A percentile compares a stretch with the other conserved stretches of the same genome.
phyloP scores from a whole-genome alignment of 1,140 invertebrate species.

The Cardiocondyla obscurior region DNA sequence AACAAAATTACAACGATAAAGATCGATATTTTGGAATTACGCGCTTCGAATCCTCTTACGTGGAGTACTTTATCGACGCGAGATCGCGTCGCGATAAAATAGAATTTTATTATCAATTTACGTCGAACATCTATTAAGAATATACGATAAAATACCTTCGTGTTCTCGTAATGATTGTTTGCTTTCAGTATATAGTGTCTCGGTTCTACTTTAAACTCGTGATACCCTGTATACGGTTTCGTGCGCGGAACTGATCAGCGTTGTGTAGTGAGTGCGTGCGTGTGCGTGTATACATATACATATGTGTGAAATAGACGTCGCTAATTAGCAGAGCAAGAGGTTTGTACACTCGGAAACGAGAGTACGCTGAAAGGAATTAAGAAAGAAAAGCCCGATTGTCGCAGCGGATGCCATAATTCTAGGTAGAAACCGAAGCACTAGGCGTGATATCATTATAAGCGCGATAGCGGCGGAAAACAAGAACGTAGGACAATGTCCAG shows the following conservation, averaged over 20 bases:
- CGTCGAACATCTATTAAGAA: not conserved
- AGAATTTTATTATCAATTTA: not conserved
- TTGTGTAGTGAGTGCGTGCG: not conserved
- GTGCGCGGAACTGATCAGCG: not conserved
- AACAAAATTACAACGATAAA: too few species aligned
- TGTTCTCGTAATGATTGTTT: not conserved
- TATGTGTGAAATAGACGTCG: not conserved
- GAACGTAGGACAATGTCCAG: constrained; percentile 10
- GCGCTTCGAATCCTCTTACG: too few species aligned
- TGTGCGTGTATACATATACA: not conserved
- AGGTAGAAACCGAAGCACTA: not conserved
- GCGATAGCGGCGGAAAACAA: not conserved
- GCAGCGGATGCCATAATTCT: constrained; percentile 19
- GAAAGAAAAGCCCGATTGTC: not conserved
- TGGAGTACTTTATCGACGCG: too few species aligned
- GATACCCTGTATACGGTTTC: not conserved
- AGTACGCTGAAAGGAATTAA: constrained; percentile 6
- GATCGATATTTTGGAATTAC: not conserved
- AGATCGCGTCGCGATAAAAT: not conserved
- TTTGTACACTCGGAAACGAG: too few species aligned
- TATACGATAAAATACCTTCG: not conserved
- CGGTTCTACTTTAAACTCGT: not conserved
- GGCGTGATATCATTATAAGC: not conserved
- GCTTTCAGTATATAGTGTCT: not conserved
- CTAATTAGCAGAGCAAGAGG: too few species aligned